Evolutionary conservation across 2,797 vertebrate genomes (phyloP).

Genomic region (Sylvia borin): DNA sequence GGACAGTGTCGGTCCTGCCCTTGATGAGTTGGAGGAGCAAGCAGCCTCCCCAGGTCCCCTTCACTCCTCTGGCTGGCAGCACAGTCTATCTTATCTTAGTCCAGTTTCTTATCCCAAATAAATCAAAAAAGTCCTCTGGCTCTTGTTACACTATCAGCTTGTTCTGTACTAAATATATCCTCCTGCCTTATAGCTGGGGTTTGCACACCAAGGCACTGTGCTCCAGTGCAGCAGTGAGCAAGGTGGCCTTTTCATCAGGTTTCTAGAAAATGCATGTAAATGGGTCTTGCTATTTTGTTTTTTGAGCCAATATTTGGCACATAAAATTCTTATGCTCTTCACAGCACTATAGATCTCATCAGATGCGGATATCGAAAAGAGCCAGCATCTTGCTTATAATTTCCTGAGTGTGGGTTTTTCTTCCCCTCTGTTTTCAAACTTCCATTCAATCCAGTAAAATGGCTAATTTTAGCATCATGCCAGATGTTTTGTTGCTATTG

Average conservation of each 20-base stretch:
- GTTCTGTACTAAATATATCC: not conserved
- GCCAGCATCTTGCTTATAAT: not conserved
- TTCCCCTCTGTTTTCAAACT: not conserved
- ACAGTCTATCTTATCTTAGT: not conserved
- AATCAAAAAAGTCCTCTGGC: not conserved
- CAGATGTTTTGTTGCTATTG: not conserved
- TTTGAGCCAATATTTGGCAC: not conserved
- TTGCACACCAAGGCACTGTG: not conserved
- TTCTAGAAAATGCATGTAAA: not conserved
- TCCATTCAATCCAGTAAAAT: not conserved
- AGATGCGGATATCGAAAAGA: not conserved
- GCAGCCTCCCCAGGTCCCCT: not conserved
- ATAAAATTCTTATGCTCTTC: not conserved
- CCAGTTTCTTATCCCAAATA: not conserved
- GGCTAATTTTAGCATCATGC: not conserved
- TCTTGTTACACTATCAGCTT: not conserved
- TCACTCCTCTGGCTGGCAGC: not conserved
- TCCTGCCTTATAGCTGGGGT: not conserved
- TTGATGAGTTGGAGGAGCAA: not conserved
- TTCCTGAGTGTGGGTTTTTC: not conserved
- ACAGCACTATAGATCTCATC: not conserved
- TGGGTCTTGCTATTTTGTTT: not conserved
- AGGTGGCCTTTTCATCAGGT: fast-evolving
- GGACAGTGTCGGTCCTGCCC: not conserved
- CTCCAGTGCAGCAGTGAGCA: not conserved